Evolutionary conservation across 2,797 vertebrate genomes (phyloP).

Genomic region (Numenius phaeopus): DNA sequence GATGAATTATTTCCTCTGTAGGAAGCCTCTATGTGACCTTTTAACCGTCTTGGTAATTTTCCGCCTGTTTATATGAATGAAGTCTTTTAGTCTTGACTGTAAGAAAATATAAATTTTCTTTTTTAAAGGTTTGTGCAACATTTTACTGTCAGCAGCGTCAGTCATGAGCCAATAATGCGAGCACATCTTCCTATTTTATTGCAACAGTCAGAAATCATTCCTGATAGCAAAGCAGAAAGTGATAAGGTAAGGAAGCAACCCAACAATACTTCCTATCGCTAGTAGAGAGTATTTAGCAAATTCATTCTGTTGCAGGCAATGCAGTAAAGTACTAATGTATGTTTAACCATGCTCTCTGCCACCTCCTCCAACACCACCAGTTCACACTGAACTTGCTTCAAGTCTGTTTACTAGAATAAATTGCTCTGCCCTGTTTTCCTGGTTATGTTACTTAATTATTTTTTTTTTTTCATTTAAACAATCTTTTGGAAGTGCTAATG

Average conservation of each 20-base stretch:
- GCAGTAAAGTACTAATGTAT: background rate
- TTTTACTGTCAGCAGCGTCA: slow-evolving; percentile 89
- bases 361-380: background rate
- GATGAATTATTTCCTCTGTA: background rate
- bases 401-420: background rate
- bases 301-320: background rate
- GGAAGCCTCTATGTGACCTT: background rate
- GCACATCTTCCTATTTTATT: slow-evolving; percentile 88
- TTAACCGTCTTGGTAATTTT: background rate
- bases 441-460: background rate
- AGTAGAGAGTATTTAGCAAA: background rate
- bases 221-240: slow-evolving; percentile 65
- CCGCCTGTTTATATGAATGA: background rate
- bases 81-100: background rate
- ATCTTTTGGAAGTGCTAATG: background rate
- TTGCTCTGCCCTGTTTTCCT: background rate
- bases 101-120: background rate
- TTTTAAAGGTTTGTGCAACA: slow-evolving; percentile 90
- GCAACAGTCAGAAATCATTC: slow-evolving; percentile 78
- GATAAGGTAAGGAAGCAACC: slow-evolving; percentile 83
- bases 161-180: slow-evolving; percentile 86
- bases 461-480: background rate
- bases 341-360: background rate
- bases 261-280: background rate
- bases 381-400: background rate